phyloP scores from a whole-genome alignment of 2,113 vertebrate genomes.

The Centropus unirufus region DNA sequence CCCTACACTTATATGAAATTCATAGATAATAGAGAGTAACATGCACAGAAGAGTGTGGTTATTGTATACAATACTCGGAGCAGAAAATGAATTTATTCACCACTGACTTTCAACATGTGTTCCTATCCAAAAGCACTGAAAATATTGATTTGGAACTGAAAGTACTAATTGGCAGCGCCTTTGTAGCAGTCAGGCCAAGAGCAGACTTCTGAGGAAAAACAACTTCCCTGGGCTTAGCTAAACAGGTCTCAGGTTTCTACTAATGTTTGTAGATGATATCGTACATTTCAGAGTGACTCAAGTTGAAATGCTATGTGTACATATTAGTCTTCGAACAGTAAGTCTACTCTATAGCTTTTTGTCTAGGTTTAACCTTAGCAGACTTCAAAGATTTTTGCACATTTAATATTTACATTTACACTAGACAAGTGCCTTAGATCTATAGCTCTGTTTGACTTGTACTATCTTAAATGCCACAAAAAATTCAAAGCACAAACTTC shows the following conservation, averaged over 20 bases:
- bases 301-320: not conserved
- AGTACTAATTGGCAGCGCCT: constrained; percentile 1
- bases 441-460: constrained; percentile 20
- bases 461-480: not conserved
- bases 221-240: not conserved
- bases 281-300: not conserved
- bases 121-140: not conserved
- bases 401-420: constrained; percentile 20
- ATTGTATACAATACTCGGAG: not conserved
- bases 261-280: not conserved
- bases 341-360: not conserved
- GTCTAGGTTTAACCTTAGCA: not conserved
- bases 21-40: not conserved
- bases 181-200: not conserved
- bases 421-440: not conserved
- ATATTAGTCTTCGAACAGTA: not conserved
- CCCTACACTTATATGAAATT: not conserved
- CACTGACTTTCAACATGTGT: not conserved
- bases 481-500: not conserved
- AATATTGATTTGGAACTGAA: constrained; percentile 24
- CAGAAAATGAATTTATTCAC: constrained; percentile 3
- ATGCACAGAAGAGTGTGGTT: not conserved
- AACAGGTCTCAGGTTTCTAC: not conserved
- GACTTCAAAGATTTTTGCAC: not conserved
- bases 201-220: constrained; percentile 6